Evolutionary conservation across 2,888 invertebrate genomes (phyloP).

Genomic region (Coenonympha glycerion): DNA sequence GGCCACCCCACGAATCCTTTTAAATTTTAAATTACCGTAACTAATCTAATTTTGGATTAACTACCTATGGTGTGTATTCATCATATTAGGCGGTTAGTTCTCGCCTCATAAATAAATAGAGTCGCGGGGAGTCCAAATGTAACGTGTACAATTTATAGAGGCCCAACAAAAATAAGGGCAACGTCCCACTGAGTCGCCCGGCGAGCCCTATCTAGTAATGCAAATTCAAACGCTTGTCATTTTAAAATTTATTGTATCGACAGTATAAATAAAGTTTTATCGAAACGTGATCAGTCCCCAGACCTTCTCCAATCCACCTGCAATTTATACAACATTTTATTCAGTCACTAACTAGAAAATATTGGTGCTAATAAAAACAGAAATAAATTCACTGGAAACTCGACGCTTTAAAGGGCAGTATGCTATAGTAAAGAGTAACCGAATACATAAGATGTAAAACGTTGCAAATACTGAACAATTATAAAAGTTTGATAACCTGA

Average conservation of each 20-base stretch:
- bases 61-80: conserved; percentile 47
- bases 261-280: conserved; percentile 10
- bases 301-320: not conserved
- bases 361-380: not conserved
- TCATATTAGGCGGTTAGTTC: conserved; percentile 44
- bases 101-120: conserved; percentile 55
- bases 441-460: not conserved
- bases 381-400: too few species aligned
- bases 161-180: conserved; percentile 56
- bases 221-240: conserved; percentile 36
- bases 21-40: conserved; percentile 18
- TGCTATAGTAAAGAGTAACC: too few species aligned
- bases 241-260: conserved; percentile 11
- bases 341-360: conserved; percentile 5
- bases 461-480: not conserved
- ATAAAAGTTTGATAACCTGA: too few species aligned
- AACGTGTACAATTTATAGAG: conserved; percentile 57
- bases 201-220: conserved; percentile 41
- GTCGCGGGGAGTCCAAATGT: conserved; percentile 55
- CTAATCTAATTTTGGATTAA: conserved; percentile 40
- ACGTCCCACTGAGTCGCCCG: conserved; percentile 47
- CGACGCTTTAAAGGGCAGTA: too few species aligned
- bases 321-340: conserved; percentile 1
- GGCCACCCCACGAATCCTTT: not conserved
- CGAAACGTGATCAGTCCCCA: conserved; percentile 1